These are phyloP conservation scores for Austrolebias charrua DNA, from an alignment of 2,797 vertebrate genomes.

Conservation along the genomic window DNA sequence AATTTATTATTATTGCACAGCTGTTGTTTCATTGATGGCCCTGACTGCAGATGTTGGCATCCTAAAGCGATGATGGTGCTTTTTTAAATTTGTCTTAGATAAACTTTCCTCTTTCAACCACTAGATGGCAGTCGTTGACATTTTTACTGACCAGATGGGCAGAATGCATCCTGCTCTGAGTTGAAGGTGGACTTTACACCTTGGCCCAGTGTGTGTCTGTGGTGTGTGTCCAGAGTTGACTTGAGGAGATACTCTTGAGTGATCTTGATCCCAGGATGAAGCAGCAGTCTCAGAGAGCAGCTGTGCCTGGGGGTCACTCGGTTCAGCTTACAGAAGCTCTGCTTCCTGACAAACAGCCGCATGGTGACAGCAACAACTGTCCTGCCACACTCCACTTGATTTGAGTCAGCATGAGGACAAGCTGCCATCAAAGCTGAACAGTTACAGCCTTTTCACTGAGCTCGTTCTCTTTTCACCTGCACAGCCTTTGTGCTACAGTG, in stretches of 20 bases:
- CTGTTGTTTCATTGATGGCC: no score
- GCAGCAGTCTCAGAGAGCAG: slow-evolving; percentile 27
- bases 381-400: background rate
- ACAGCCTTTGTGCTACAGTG: background rate
- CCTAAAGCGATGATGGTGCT: background rate
- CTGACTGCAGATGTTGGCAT: no score
- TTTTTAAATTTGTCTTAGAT: background rate
- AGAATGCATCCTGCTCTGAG: background rate
- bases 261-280: slow-evolving; percentile 34
- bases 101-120: slow-evolving; percentile 7
- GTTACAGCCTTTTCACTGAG: background rate
- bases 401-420: background rate
- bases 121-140: slow-evolving; percentile 51
- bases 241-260: slow-evolving; percentile 13
- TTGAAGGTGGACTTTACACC: background rate
- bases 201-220: slow-evolving; percentile 6
- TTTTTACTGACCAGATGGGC: background rate
- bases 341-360: slow-evolving; percentile 8
- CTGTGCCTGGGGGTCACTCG: slow-evolving; percentile 32
- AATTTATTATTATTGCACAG: no score
- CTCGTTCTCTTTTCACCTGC: background rate
- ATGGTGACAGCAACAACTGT: slow-evolving; percentile 7
- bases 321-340: slow-evolving; percentile 24
- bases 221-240: slow-evolving; percentile 14
- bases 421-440: background rate